Evolutionary conservation across 2,888 invertebrate species (phyloP), one percentile per base, ranked within the genome.

Genomic region (Drosophila subquinaria): DNA sequence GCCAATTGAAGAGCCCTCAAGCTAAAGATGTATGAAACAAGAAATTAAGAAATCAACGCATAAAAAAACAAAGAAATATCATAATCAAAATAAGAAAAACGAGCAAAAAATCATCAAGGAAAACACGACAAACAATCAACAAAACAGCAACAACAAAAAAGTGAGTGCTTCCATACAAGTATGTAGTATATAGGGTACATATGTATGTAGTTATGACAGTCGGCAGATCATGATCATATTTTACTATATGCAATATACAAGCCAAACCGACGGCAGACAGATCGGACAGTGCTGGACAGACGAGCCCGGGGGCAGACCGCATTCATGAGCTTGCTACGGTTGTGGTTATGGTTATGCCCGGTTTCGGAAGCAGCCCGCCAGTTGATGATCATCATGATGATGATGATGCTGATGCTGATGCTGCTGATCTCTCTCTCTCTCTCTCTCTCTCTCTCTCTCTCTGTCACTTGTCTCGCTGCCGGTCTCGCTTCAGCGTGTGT

Each of bases 301-400:
- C 43, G 33, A n/a, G 10, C 35, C 43, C 23, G 33, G 45, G 43
- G 20, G 17, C 76, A 59, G 61, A 48, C 50, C 40, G 42, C 50
- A 67, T 57, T 64, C 51, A 76, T 66, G 55, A 73, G 74, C 79
- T 78, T 75, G 68, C 67, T 70, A 80, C 70, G 78, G 68, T 73
- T 59, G 42, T 61, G 61, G 60, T 74, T 76, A 74, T 79, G 74
- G 64, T 72, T 72, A 61, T 70, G 81, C 83, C 76, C 73, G 75
- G 71, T 72, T 78, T 86, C 87, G 84, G 87, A 81, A 85, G 86
- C 82, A 76, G 73, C 57, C 52, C 69, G 68, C 64, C 67, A 68
- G 67, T 62, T 61, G 59, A 68, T 62, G 61, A 65, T 71, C 40
- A 53, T 63, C 52, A 60, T 70, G 51, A 52, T 53, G 45, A 42